A percentile compares a stretch with the other conserved stretches of the same genome.
Evolutionary conservation across 2,888 invertebrate genomes (phyloP).

Genomic region (Julus scanicus): DNA sequence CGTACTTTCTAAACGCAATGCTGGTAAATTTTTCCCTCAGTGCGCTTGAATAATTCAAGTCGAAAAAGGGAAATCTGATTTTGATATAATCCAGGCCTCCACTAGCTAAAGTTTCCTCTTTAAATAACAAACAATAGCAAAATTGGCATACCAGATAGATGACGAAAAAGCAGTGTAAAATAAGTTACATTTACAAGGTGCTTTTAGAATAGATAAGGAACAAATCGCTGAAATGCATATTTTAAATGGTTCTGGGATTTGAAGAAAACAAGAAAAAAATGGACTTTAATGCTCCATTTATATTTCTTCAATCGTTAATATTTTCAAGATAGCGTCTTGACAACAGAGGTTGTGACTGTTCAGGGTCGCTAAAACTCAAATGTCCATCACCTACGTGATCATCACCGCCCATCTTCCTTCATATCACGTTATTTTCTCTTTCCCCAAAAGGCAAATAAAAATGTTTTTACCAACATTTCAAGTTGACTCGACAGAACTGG

Average conservation of each 20-base stretch:
- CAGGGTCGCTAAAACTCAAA: too few species aligned
- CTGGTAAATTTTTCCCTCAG: constrained; percentile 26
- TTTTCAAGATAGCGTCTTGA: too few species aligned
- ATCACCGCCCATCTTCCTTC: too few species aligned
- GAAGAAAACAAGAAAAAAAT: too few species aligned
- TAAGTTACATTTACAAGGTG: not conserved
- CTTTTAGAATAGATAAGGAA: not conserved
- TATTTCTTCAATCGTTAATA: too few species aligned
- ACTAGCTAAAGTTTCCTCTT: not conserved
- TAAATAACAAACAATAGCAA: not conserved
- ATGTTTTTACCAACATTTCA: too few species aligned
- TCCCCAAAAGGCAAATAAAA: too few species aligned
- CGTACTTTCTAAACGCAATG: not conserved
- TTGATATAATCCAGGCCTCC: not conserved
- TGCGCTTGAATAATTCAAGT: constrained; percentile 22
- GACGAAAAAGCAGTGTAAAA: constrained; percentile 1
- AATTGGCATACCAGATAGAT: not conserved
- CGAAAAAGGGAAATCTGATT: not conserved
- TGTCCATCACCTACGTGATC: too few species aligned
- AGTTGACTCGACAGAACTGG: too few species aligned
- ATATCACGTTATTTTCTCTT: too few species aligned
- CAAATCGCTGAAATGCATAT: not conserved
- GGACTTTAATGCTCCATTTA: too few species aligned
- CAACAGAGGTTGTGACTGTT: too few species aligned
- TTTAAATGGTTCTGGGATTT: not conserved